phyloP scores from a whole-genome alignment of 2,797 vertebrate species.

The Trachurus trachurus region DNA sequence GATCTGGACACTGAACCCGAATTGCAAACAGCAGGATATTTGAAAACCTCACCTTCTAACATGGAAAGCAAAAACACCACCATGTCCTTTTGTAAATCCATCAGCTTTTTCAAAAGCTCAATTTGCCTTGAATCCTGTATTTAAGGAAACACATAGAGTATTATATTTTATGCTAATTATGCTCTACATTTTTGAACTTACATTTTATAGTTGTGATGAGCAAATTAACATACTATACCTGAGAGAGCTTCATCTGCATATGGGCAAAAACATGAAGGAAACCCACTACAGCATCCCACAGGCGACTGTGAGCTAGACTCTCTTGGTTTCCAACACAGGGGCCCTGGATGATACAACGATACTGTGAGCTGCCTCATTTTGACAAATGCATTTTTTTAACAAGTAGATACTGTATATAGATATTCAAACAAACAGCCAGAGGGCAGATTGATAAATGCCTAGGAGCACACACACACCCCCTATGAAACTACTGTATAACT shows the following conservation, averaged over 20 bases:
- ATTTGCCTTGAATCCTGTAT: slow-evolving; percentile 94
- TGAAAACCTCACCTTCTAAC: slow-evolving; percentile 90
- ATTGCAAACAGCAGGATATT: not conserved
- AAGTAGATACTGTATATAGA: not conserved
- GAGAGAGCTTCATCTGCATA: slow-evolving; percentile 98
- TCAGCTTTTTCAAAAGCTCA: slow-evolving; percentile 93
- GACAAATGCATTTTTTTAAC: not conserved
- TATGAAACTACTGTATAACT: not conserved
- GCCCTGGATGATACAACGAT: slow-evolving; percentile 82
- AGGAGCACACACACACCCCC: not conserved
- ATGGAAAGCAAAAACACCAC: slow-evolving; percentile 97
- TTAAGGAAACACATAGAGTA: slow-evolving; percentile 18
- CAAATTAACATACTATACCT: slow-evolving; percentile 80
- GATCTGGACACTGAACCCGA: not conserved
- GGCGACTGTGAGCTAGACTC: slow-evolving; percentile 94
- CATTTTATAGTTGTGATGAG: not conserved
- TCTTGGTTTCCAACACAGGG: slow-evolving; percentile 97
- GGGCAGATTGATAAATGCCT: not conserved
- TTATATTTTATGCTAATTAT: not conserved
- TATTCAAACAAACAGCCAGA: not conserved
- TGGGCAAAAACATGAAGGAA: slow-evolving; percentile 98
- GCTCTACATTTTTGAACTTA: not conserved
- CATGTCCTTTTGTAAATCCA: slow-evolving; percentile 99
- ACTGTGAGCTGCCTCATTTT: slow-evolving; percentile 26
- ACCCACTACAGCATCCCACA: slow-evolving; percentile 97